phyloP scores from a whole-genome alignment of 2,888 invertebrate species.

The Sturmia bella region DNA sequence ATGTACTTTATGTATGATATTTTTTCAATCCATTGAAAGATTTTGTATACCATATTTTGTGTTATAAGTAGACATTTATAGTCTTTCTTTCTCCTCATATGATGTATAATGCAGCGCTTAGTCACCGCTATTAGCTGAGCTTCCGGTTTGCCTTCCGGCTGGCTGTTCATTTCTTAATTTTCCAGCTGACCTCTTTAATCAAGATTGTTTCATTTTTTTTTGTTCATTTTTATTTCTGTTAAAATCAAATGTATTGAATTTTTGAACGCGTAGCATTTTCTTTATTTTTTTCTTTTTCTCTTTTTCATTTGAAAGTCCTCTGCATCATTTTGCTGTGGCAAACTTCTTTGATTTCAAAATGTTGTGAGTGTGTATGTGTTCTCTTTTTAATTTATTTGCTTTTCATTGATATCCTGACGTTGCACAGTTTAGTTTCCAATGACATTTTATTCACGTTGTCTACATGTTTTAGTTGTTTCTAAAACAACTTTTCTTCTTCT shows the following conservation, averaged over 20 bases:
- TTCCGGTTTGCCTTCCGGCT: too few relatives aligned
- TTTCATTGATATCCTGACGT: slow-evolving; percentile 34
- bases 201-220: not conserved
- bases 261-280: slow-evolving; percentile 51
- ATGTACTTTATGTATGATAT: too few relatives aligned
- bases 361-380: not conserved
- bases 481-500: not conserved
- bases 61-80: too few relatives aligned
- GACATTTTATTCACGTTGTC: slow-evolving; percentile 51
- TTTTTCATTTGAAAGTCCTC: not conserved
- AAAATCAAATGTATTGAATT: slow-evolving; percentile 50
- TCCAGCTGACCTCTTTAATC: slow-evolving; percentile 5
- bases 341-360: slow-evolving; percentile 20
- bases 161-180: not conserved
- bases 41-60: too few relatives aligned
- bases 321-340: slow-evolving; percentile 1
- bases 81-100: too few relatives aligned
- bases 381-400: slow-evolving; percentile 29
- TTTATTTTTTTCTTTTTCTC: not conserved
- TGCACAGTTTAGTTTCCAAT: slow-evolving; percentile 37
- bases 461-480: slow-evolving; percentile 26
- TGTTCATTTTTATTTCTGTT: slow-evolving; percentile 28
- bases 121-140: too few relatives aligned
- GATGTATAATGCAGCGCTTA: too few relatives aligned
- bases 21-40: too few relatives aligned